Evolutionary conservation across 1,140 invertebrate species (phyloP), one percentile per base, ranked within the genome.

Genomic region (Panagrolaimus sp.): DNA sequence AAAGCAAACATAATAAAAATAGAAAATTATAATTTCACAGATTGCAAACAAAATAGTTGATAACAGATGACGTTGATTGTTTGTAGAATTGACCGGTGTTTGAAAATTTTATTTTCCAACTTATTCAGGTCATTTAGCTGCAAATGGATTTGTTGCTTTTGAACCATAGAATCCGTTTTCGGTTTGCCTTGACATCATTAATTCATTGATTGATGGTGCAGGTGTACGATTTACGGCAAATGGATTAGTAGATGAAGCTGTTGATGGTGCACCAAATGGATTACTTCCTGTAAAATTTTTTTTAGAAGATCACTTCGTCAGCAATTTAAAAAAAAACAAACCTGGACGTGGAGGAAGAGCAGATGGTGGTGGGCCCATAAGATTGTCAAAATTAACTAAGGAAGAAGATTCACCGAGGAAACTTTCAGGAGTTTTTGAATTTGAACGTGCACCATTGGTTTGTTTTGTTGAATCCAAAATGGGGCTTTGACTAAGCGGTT

Each of bases 361-460:
- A 62, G 55, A 55, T 21, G 47, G 65, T 32, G 70, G 28, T 32
- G 81, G 75, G 46, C 90, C 91, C 70, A 96, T 90, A 79, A 96
- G 88, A 86, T 94, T 93, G 85, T 96, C 93, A 79, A 96, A 87
- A 88, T 96, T 96, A 48, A 96, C 93, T 70, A 96, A 87, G 74
- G 89, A 88, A 24, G 91, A 93, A 85, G 96, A 96, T 85, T 95
- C 91, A 21, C 93, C 93, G 8, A 96, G 88, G 85, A 96, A 96
- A 76, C 89, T 89, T 76, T 93, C 91, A 9, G 94, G 92, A 67
- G 91, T 93, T 84, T 93, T 94, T 83, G 21, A 26, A 28, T 26
- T 28, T 58, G 91, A 12, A 74, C 69, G 72, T 5, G 46, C n/a
- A 9, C 76, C 55, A 21, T 69, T 63, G 3, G 62, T 67, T 24